These are phyloP conservation scores for Chelonia mydas DNA, from an alignment of 2,797 vertebrate genomes.

Conservation along the genomic window DNA sequence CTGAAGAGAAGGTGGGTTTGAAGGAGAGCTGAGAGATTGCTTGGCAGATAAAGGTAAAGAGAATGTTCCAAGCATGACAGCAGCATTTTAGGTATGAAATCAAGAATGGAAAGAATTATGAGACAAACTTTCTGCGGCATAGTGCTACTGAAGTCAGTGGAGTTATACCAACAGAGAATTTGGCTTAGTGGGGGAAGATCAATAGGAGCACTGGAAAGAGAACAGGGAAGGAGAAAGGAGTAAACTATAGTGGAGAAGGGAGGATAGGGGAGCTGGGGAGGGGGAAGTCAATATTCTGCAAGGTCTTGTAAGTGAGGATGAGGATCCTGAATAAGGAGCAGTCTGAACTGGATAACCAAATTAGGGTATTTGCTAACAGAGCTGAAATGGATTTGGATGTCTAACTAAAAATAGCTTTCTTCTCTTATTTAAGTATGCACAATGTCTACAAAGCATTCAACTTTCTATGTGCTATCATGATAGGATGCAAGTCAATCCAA, in stretches of 20 bases:
- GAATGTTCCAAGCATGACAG: neutral
- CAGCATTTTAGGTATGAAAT: neutral
- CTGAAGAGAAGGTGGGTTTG: neutral
- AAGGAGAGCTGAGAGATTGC: neutral
- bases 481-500: constrained; percentile 46
- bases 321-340: neutral
- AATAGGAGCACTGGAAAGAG: neutral
- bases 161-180: constrained; percentile 41
- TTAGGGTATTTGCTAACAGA: constrained; percentile 14
- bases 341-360: constrained; percentile 39
- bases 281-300: neutral
- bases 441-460: constrained; percentile 63
- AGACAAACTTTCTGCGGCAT: neutral
- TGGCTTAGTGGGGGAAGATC: constrained; percentile 12
- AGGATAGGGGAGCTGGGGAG: neutral
- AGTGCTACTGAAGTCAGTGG: constrained; percentile 22
- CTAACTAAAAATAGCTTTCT: constrained; percentile 11
- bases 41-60: neutral
- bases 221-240: neutral
- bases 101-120: neutral
- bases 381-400: neutral
- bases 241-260: neutral
- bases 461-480: constrained; percentile 63
- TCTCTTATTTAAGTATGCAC: constrained; percentile 67
- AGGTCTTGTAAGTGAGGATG: neutral